Conservation (phyloP, 2,797 vertebrate species). For the Cyclopterus lumpus region DNA sequence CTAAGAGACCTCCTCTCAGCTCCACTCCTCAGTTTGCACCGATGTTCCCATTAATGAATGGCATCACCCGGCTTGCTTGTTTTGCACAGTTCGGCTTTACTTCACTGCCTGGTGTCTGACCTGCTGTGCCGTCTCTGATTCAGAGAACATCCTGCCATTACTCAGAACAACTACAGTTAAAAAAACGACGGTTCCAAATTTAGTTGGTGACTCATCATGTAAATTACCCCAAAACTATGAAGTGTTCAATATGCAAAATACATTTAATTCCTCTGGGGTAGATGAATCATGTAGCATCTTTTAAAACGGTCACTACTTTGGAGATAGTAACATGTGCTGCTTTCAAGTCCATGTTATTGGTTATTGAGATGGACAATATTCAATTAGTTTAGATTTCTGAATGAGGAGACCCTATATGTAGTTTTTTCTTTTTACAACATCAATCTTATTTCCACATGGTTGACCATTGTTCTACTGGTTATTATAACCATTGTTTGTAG, state of each 20-base stretch:
- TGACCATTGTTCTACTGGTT: not conserved
- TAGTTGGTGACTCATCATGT: slow-evolving; percentile 1
- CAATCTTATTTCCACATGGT: not conserved
- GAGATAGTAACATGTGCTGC: slow-evolving; percentile 12
- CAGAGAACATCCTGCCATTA: slow-evolving; percentile 48
- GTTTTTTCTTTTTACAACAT: not conserved
- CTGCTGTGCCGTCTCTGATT: slow-evolving; percentile 58
- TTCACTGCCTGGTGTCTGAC: slow-evolving; percentile 57
- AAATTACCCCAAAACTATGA: slow-evolving; percentile 9
- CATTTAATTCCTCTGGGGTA: slow-evolving; percentile 16
- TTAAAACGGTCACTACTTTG: slow-evolving; percentile 21
- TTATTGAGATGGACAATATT: not conserved
- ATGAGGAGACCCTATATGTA: not conserved
- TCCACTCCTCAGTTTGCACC: slow-evolving; percentile 57
- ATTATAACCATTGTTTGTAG: not conserved
- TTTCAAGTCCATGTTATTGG: not conserved
- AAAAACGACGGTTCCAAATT: slow-evolving; percentile 1
- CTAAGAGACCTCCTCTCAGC: slow-evolving; percentile 65
- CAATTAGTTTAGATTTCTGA: not conserved
- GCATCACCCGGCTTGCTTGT: slow-evolving; percentile 65
- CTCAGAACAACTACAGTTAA: slow-evolving; percentile 31
- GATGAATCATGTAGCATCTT: slow-evolving; percentile 32
- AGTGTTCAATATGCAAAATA: slow-evolving; percentile 38
- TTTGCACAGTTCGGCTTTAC: slow-evolving; percentile 62
- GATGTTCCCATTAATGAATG: slow-evolving; percentile 67